Conservation (phyloP, 1,140 invertebrate genomes). For the Sipha flava region DNA sequence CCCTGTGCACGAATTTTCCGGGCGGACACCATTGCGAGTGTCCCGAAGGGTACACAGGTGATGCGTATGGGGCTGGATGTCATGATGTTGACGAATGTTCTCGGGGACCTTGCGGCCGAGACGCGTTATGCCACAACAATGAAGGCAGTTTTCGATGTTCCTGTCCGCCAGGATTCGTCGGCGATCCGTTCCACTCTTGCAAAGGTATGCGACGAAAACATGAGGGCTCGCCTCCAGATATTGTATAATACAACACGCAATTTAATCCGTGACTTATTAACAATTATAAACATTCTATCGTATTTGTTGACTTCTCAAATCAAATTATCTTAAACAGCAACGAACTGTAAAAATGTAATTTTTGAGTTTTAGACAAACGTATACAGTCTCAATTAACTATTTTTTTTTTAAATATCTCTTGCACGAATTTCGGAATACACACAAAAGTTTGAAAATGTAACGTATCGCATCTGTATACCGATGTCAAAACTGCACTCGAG, state of each 20-base stretch:
- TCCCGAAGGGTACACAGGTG: conserved; percentile 67
- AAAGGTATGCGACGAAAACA: conserved; percentile 50
- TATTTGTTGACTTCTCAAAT: neutral
- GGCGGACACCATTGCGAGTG: conserved; percentile 75
- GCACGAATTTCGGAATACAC: too few species aligned
- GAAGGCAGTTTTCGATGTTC: conserved; percentile 63
- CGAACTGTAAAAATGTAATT: neutral
- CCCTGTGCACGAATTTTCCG: conserved; percentile 67
- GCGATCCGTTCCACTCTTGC: conserved; percentile 61
- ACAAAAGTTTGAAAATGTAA: too few species aligned
- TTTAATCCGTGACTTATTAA: neutral
- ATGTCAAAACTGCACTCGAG: neutral
- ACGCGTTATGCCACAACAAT: conserved; percentile 63
- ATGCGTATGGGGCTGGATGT: conserved; percentile 55
- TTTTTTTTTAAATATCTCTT: too few species aligned
- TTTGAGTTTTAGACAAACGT: neutral
- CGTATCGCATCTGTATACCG: neutral
- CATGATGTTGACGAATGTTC: conserved; percentile 62
- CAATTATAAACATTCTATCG: neutral
- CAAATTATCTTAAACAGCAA: neutral
- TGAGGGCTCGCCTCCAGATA: neutral
- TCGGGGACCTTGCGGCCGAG: conserved; percentile 58
- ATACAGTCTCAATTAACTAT: neutral
- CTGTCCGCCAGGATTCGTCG: conserved; percentile 66
- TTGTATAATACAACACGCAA: neutral